Conservation (phyloP, 2,888 invertebrate species). For the Chrysomela aeneicollis region DNA sequence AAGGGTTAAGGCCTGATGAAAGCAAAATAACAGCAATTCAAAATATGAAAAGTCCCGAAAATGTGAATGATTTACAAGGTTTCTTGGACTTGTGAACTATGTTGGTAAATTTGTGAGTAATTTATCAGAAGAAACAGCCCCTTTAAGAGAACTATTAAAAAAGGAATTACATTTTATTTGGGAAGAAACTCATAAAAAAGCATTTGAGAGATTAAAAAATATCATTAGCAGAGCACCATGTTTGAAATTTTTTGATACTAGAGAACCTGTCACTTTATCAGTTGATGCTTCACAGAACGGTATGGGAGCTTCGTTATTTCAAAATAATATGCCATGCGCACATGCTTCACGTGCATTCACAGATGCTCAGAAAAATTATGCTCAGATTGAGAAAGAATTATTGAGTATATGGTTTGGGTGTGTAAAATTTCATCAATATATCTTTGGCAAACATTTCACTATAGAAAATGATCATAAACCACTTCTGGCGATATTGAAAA, state of each 20-base stretch:
- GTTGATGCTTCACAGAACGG: constrained; percentile 53
- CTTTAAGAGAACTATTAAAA: constrained; percentile 42
- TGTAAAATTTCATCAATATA: constrained; percentile 27
- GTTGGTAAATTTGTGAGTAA: constrained; percentile 44
- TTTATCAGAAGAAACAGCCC: constrained; percentile 39
- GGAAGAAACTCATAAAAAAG: constrained; percentile 39
- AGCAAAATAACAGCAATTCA: constrained; percentile 29
- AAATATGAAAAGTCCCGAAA: constrained; percentile 29
- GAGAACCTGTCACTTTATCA: constrained; percentile 29
- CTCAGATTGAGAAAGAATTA: constrained; percentile 56
- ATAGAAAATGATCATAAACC: constrained; percentile 44
- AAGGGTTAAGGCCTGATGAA: constrained; percentile 27
- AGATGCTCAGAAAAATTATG: too few relatives aligned
- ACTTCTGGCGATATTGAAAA: too few relatives aligned
- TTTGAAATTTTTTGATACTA: constrained; percentile 50
- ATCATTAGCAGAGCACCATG: constrained; percentile 45
- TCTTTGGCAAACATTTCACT: constrained; percentile 37
- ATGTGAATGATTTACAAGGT: constrained; percentile 30
- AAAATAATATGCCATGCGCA: constrained; percentile 47
- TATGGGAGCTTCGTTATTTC: constrained; percentile 49
- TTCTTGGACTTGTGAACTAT: constrained; percentile 44
- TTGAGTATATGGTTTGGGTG: constrained; percentile 50
- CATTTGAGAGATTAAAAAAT: constrained; percentile 48
- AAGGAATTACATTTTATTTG: constrained; percentile 39
- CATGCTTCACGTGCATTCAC: constrained; percentile 51